These are phyloP conservation scores for Chitala chitala DNA, from an alignment of 2,113 vertebrate species.

Conservation along the genomic window DNA sequence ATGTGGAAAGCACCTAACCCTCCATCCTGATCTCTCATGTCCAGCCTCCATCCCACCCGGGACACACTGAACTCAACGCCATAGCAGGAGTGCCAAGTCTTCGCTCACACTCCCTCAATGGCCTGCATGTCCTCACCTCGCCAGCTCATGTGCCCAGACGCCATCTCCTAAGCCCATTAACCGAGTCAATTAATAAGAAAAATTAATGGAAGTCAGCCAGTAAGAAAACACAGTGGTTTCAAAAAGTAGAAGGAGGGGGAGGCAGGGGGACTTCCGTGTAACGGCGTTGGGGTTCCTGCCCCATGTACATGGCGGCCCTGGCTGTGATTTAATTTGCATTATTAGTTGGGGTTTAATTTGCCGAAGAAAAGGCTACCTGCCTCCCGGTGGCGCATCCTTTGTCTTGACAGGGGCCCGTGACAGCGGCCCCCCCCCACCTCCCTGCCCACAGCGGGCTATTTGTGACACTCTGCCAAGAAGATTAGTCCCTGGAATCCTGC, in stretches of 20 bases:
- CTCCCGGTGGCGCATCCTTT: conserved; percentile 16
- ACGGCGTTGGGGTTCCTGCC: not conserved
- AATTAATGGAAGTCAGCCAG: not conserved
- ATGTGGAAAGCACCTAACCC: too few species aligned
- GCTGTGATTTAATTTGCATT: conserved; percentile 20
- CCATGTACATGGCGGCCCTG: not conserved
- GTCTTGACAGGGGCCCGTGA: not conserved
- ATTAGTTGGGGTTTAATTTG: conserved; percentile 32
- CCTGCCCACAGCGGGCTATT: conserved; percentile 14
- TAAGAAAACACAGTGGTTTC: not conserved
- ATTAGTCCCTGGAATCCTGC: conserved; percentile 28
- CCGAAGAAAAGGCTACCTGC: conserved; percentile 25
- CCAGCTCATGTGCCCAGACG: not conserved
- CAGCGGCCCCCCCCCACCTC: not conserved
- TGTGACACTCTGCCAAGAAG: conserved; percentile 27
- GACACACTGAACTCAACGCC: too few species aligned
- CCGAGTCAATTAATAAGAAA: not conserved
- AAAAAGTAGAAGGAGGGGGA: not conserved
- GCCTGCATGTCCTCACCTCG: not conserved
- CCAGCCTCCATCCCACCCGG: too few species aligned
- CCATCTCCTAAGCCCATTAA: not conserved
- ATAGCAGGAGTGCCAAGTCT: too few species aligned
- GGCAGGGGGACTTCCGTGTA: not conserved
- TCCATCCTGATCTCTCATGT: too few species aligned
- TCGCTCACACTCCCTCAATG: not conserved